These are phyloP conservation scores for Anorthoa munda DNA, from an alignment of 2,888 invertebrate genomes.

Conservation along the genomic window DNA sequence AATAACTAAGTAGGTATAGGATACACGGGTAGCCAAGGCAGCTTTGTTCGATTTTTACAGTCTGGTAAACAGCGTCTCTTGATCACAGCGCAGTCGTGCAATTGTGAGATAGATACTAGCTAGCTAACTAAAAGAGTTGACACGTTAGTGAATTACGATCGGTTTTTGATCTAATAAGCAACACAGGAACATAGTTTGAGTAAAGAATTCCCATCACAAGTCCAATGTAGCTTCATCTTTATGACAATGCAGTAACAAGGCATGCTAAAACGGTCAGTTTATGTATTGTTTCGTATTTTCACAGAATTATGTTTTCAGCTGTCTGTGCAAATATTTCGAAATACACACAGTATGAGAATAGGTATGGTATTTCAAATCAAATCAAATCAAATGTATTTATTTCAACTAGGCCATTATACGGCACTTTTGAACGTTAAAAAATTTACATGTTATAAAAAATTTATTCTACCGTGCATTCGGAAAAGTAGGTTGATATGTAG, in stretches of 20 bases:
- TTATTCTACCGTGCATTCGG: too few relatives aligned
- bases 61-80: slow-evolving; percentile 52
- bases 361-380: not conserved
- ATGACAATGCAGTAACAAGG: not conserved
- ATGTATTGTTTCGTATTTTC: slow-evolving; percentile 6
- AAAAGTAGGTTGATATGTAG: too few relatives aligned
- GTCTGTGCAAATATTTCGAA: not conserved
- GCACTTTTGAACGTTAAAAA: too few relatives aligned
- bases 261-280: not conserved
- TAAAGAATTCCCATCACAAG: slow-evolving; percentile 13
- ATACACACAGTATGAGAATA: not conserved
- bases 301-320: not conserved
- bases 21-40: slow-evolving; percentile 11
- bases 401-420: too few relatives aligned
- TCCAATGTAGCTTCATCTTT: slow-evolving; percentile 2
- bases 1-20: slow-evolving; percentile 7
- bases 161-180: not conserved
- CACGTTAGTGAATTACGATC: slow-evolving; percentile 4
- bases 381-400: too few relatives aligned
- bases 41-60: slow-evolving; percentile 48
- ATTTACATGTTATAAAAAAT: too few relatives aligned
- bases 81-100: slow-evolving; percentile 15
- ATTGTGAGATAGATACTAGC: not conserved
- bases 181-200: slow-evolving; percentile 9
- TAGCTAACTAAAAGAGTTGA: not conserved